These are phyloP conservation scores for Montipora capitata DNA, from an alignment of 92 coral and sea anemone genomes.

Conservation along the genomic window DNA sequence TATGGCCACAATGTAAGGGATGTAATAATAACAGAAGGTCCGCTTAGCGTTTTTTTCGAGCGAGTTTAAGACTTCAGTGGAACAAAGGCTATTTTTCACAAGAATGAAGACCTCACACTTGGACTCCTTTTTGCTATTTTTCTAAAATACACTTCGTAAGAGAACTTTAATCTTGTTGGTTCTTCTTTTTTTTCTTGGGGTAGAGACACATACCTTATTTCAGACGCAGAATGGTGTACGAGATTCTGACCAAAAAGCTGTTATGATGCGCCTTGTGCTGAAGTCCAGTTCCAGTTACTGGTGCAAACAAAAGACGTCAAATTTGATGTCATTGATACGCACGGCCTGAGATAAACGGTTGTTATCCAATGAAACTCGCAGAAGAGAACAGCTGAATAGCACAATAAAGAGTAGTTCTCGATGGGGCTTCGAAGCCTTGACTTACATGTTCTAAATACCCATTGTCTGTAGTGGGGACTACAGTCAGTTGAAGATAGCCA, in stretches of 20 bases:
- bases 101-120: too few species aligned
- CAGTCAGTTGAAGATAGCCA: too few species aligned
- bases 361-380: not conserved
- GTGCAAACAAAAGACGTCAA: not conserved
- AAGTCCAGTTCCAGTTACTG: not conserved
- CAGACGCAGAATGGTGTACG: slow-evolving; percentile 95
- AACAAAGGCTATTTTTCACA: too few species aligned
- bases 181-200: not conserved
- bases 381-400: not conserved
- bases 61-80: too few species aligned
- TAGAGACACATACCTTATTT: slow-evolving; percentile 96
- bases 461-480: too few species aligned
- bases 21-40: too few species aligned
- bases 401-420: not conserved
- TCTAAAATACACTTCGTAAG: too few species aligned
- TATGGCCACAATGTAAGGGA: too few species aligned
- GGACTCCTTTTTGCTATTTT: too few species aligned
- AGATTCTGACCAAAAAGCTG: slow-evolving; percentile 87
- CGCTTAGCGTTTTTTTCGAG: too few species aligned
- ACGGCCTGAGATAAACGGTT: not conserved
- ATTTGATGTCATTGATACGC: not conserved
- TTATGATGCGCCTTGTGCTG: slow-evolving; percentile 33
- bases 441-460: too few species aligned
- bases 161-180: not conserved
- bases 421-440: not conserved